A percentile compares a stretch with the other conserved stretches of the same genome.
phyloP scores from a whole-genome alignment of 1,140 invertebrate species.

The Lethocerus indicus region DNA sequence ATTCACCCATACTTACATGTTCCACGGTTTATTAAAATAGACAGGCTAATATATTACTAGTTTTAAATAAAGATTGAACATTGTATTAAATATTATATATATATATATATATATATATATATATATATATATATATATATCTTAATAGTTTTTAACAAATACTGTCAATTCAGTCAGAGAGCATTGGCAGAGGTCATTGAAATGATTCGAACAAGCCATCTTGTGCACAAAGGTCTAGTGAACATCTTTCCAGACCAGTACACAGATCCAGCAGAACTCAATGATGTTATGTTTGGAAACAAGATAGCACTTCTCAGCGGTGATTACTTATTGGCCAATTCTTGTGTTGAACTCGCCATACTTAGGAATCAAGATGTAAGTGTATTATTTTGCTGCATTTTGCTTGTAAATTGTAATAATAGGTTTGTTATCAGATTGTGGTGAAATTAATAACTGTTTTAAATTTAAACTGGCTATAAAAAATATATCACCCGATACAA shows the following conservation, averaged over 20 bases:
- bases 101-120: neutral
- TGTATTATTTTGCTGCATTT: no score
- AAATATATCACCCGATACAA: no score
- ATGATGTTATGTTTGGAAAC: conserved; percentile 84
- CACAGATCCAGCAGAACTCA: conserved; percentile 33
- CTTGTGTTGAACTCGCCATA: conserved; percentile 68
- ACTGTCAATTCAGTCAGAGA: conserved; percentile 47
- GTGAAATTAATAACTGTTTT: no score
- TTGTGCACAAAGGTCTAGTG: conserved; percentile 82
- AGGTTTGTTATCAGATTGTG: no score
- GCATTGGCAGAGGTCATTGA: conserved; percentile 88
- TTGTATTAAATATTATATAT: no score
- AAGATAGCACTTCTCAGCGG: conserved; percentile 87
- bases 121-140: neutral
- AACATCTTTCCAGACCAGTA: conserved; percentile 49
- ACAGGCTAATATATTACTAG: no score
- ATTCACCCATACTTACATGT: no score
- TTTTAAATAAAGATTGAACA: no score
- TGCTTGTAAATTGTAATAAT: no score
- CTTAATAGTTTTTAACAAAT: neutral
- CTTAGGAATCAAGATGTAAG: conserved; percentile 53
- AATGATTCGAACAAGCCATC: conserved; percentile 92
- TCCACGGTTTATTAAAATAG: no score
- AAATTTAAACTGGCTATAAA: no score
- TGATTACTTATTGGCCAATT: conserved; percentile 81